Evolutionary conservation across 1,140 invertebrate genomes (phyloP), one percentile per base, ranked within the genome.

Genomic region (Pissodes strobi): DNA sequence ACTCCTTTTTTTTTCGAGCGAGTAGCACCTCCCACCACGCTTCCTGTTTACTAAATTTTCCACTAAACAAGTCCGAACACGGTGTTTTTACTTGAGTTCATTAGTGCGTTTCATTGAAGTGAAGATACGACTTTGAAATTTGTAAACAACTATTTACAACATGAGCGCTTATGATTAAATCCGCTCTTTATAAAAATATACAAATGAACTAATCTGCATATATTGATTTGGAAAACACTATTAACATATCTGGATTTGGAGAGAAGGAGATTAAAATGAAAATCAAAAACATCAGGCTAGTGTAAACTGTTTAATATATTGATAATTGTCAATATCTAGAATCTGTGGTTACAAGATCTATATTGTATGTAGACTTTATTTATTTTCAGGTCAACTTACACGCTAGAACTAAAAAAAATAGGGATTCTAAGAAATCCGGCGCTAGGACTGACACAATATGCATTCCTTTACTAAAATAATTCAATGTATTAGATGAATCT

Each of bases 61-160:
- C 25, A 34, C 62, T 62, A 64, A 64, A 41, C 39, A 41, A 41
- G 39, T 15, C 39, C 15, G 10, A 41, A 41, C 39, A 4, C 13
- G 13, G 5, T 18, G 38, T 53, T 27, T 62, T 66, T 34, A n/a
- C n/a, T 34, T 8, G 30, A 8, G 6, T 8, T 53, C 13, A 45
- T 15, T 43, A 51, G 58, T 55, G 63, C 63, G 63, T 61, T 49
- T 65, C 45, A 56, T 34, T 62, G 58, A 53, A 61, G 46, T 21
- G 58, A 66, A 53, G 48, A 66, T 13, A 66, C 64, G 13, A 66
- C 48, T 52, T 52, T 61, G 21, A 66, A 66, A 66, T 66, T 66
- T 55, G 64, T 63, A 64, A 52, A n/a, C 23, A 60, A 64, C 39
- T 64, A 64, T 48, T 17, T 64, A 48, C 10, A 30, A 62, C 62